Percentiles rank a stretch among this genome's conserved stretches.
phyloP scores from a whole-genome alignment of 2,797 vertebrate species.

The Buceros bicornis region DNA sequence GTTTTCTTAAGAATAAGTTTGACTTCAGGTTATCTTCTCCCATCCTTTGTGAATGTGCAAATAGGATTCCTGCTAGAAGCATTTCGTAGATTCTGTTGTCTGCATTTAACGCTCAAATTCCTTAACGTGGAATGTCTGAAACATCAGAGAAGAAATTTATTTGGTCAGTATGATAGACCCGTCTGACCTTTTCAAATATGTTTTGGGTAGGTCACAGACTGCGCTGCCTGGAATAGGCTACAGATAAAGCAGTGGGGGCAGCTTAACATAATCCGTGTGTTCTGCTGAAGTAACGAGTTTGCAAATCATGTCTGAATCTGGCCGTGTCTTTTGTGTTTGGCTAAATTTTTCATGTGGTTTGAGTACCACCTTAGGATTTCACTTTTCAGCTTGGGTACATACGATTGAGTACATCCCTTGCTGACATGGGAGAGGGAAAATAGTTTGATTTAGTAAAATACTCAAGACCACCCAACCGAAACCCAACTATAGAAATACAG shows the following conservation, averaged over 20 bases:
- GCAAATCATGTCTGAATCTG: background rate
- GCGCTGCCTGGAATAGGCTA: background rate
- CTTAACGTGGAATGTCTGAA: background rate
- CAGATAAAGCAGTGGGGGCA: background rate
- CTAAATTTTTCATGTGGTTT: background rate
- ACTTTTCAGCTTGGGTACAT: background rate
- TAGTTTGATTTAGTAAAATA: no score
- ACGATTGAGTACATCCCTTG: background rate
- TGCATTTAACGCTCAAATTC: background rate
- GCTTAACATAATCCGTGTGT: background rate
- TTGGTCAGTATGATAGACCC: background rate
- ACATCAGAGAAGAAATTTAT: background rate
- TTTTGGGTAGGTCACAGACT: background rate
- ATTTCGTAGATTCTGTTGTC: background rate
- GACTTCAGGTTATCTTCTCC: background rate
- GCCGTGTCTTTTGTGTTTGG: background rate
- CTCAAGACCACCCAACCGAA: background rate
- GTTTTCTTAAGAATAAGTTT: background rate
- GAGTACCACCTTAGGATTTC: background rate
- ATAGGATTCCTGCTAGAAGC: background rate
- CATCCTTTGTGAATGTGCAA: background rate
- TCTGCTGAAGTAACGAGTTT: background rate
- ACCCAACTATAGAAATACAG: background rate
- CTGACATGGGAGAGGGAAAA: background rate
- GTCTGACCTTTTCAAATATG: background rate